Evolutionary conservation across 2,113 vertebrate species (phyloP).

Genomic region (Genyomyrus donnyi): DNA sequence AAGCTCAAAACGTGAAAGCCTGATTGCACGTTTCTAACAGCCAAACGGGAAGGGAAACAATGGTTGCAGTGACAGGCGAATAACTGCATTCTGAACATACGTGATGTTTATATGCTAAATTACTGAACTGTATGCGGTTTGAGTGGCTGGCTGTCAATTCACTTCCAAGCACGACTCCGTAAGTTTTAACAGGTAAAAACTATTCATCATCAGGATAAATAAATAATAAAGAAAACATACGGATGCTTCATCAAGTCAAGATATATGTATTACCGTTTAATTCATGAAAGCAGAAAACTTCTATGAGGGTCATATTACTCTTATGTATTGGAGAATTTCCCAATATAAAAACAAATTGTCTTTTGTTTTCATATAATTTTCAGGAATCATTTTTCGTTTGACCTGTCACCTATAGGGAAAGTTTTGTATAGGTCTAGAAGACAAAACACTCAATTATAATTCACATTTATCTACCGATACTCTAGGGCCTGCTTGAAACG

Average conservation of each 20-base stretch:
- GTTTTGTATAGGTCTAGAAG: background rate
- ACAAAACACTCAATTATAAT: background rate
- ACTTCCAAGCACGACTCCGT: background rate
- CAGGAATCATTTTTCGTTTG: background rate
- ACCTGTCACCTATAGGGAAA: background rate
- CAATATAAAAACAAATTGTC: background rate
- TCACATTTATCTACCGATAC: background rate
- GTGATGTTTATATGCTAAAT: background rate
- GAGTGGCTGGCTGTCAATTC: background rate
- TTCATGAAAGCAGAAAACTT: background rate
- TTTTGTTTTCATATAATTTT: constrained; percentile 1
- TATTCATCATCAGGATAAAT: background rate
- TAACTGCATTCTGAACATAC: background rate
- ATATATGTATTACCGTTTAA: background rate
- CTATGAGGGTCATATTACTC: background rate
- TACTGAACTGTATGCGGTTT: background rate
- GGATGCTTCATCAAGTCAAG: background rate
- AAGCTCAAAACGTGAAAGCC: background rate
- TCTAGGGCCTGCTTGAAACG: background rate
- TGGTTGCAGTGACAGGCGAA: background rate
- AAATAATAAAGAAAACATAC: background rate
- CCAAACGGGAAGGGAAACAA: background rate
- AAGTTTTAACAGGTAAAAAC: background rate
- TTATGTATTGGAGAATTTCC: background rate
- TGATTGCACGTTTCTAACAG: background rate